Evolutionary conservation across 2,113 vertebrate genomes (phyloP), one percentile per base, ranked within the genome.

Genomic region (Xenopus laevis): DNA sequence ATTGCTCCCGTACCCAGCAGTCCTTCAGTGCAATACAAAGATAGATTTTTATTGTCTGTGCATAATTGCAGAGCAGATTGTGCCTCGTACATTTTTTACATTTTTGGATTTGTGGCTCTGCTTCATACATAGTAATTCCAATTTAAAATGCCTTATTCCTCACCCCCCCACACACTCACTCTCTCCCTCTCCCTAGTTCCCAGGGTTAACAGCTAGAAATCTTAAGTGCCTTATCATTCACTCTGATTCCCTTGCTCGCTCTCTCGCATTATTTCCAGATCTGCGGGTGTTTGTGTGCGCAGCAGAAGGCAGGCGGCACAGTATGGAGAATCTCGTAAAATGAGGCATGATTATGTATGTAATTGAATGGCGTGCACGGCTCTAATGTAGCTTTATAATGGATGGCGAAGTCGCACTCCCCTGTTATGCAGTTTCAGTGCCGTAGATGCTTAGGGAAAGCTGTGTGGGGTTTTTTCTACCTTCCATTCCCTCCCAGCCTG

Each of bases 271-370:
- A 13, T 23, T 27, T 65, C 61, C 27, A 15, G 70, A 72, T 72
- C 61, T 21, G 61, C 71, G 23, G 71, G 60, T 45, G 33, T 74
- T 74, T 40, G 17, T 68, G 12, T 68, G 30, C 9, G 13, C 60
- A 8, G 57, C 66, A 69, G 46, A 55, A 74, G 57, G 45, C 65
- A 61, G 57, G 20, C 57, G 10, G 72, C 72, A 76, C 66, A 27
- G 66, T 76, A 69, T 45, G 66, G 58, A 45, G 18, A 76, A 33
- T 55, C 58, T 76, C 57, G 1, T 63, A 76, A 63, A 76, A 55
- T 33, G 58, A 69, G 63, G 65, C 46, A 45, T 69, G 73, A 76
- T 76, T 76, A 76, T 76, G 65, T 62, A 69, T 76, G 73, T 76
- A 44, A 68, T 75, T 67, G 73, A 68, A 68, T 61, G 18, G 65